Evolutionary conservation across 2,888 invertebrate species (phyloP), one percentile per base, ranked within the genome.

Genomic region (Drosophila mimetica): DNA sequence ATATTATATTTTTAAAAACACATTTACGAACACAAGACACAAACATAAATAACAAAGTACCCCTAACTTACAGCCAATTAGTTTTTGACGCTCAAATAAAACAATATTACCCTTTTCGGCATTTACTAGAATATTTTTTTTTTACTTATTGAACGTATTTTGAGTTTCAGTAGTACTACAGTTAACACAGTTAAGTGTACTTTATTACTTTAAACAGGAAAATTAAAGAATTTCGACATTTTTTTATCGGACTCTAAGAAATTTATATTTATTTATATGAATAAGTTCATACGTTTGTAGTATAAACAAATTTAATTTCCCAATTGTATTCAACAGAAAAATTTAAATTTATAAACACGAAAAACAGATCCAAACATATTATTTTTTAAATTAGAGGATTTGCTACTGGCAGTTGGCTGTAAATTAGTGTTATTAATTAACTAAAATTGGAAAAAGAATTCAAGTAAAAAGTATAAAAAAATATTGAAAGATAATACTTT

Each of bases 401-500:
- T 6, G 20, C 8, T 11, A 11, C 14, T 14, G 9, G 14, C 42
- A 5, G 11, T 30, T 46, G 28, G 46, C 30, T 18, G 28, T 30
- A 30, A 28, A 28, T 6, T 44, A 16, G 9, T 30, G 44, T 16
- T 13, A 30, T 11, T 46, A 4, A 4, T n/a, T 14, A 4, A 20
- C 20, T 0, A 42, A 22, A 20, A 46, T 18, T 28, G 16, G 41
- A 20, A 42, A 48, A 28, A 13, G 3, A 39, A 9, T 18, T 16
- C 4, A 16, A 44, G 14, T 28, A 44, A 28, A 44, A 44, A 16
- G 2, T 2, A 14, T 9, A 14, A 9, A 42, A 18, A 57, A 34
- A 48, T n/a, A 63, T 46, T 65, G 47, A 65, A 67, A 60, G 14
- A 20, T 41, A 44, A 71, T 65, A 65, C 74, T 79, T 80, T 64